phyloP scores from a whole-genome alignment of 2,113 vertebrate species.

The Xenus cinereus region DNA sequence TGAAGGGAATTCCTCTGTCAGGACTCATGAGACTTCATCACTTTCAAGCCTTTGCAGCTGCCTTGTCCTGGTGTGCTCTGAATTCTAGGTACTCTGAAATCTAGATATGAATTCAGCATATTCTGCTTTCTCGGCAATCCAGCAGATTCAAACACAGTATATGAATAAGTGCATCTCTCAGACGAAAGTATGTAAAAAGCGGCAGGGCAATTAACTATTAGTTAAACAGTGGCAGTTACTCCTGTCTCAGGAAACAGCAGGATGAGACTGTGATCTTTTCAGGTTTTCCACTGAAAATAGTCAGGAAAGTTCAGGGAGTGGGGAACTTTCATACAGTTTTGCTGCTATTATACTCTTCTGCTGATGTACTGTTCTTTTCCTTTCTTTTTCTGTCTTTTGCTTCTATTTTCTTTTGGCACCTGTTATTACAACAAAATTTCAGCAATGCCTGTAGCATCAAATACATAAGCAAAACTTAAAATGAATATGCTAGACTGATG shows the following conservation, averaged over 20 bases:
- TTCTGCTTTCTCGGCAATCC: background rate
- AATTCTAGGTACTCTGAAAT: background rate
- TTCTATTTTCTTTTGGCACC: background rate
- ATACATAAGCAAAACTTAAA: background rate
- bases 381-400: background rate
- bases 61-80: background rate
- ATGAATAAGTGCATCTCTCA: background rate
- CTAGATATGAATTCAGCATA: too few species aligned
- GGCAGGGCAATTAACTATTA: background rate
- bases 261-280: background rate
- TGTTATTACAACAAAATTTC: background rate
- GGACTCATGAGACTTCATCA: background rate
- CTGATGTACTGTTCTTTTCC: background rate
- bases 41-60: background rate
- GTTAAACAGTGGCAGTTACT: background rate
- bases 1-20: slow-evolving; percentile 14
- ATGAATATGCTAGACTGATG: background rate
- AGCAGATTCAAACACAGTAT: background rate
- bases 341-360: background rate
- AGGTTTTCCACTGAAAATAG: background rate
- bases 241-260: background rate
- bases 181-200: background rate
- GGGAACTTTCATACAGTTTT: background rate
- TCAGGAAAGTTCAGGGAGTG: background rate
- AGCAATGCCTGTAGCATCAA: background rate